Evolutionary conservation across 2,113 vertebrate species (phyloP).

Genomic region (Chloebia gouldiae): DNA sequence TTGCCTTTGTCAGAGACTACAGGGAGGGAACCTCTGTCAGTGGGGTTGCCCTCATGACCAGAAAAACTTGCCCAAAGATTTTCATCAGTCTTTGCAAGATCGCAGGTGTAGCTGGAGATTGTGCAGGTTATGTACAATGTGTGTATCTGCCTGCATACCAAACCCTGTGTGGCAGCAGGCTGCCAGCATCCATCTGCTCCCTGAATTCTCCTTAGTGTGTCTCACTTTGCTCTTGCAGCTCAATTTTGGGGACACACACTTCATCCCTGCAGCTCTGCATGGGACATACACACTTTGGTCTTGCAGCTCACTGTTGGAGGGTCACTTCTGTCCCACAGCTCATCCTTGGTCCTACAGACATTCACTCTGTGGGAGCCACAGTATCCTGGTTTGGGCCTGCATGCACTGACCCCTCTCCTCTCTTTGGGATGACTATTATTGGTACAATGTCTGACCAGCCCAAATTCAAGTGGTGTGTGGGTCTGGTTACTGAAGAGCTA

Average conservation of each 20-base stretch:
- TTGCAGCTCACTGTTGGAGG: not conserved
- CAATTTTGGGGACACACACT: not conserved
- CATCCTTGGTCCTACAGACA: not conserved
- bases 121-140: not conserved
- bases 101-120: not conserved
- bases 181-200: not conserved
- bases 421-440: not conserved
- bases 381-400: not conserved
- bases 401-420: not conserved
- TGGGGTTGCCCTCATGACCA: not conserved
- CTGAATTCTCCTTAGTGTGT: not conserved
- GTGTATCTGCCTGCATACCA: not conserved
- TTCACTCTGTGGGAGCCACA: not conserved
- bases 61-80: not conserved
- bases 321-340: not conserved
- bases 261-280: not conserved
- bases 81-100: not conserved
- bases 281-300: not conserved
- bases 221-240: not conserved
- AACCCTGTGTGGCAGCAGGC: rapidly evolving
- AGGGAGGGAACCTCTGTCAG: not conserved
- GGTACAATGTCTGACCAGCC: not conserved
- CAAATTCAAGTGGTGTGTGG: not conserved
- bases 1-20: not conserved
- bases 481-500: not conserved